Evolutionary conservation across 2,797 vertebrate genomes (phyloP), one percentile per base, ranked within the genome.

Genomic region (Pseudochaenichthys georgianus): DNA sequence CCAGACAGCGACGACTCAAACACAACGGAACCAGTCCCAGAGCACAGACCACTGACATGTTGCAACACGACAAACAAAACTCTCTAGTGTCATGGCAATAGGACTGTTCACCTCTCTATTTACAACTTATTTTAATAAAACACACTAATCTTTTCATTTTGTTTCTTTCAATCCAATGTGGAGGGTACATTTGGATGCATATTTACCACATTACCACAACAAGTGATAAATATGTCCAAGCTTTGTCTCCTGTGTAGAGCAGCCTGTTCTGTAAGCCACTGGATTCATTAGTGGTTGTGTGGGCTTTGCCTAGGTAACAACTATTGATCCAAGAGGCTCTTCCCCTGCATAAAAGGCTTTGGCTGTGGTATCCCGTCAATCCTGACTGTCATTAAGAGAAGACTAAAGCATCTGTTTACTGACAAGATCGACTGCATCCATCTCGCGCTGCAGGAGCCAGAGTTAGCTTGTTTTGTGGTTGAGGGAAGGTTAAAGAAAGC

Each of bases 241-340:
- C 21, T 43, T 73, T 61, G 31, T 2, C 51, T 70, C 61, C 61
- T 59, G 65, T 15, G 64, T 10, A 31, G 52, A 74, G 57, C 19
- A 65, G 76, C 47, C 61, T 45, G 61, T 10, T 0, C 53, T 78
- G 70, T 28, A 47, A 78, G 75, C 82, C 87, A 83, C 70, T 65
- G 85, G 88, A 94, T 94, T 94, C 89, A 94, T 94, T 92, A 91
- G 94, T 81, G 94, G 93, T 92, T 77, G 66, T 90, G 90, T 77
- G 89, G 92, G 87, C 80, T 89, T 75, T 80, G 71, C 82, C 75
- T 70, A 23, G 85, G 89, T 90, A 88, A 89, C 87, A 77, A 57
- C 81, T 93, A 94, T 94, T 90, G 94, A 94, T 94, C 90, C 73
- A 0, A 19, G 65, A 81, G 69, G 72, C 82, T 89, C 82, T 87